These are phyloP conservation scores for Turdus rufiventris DNA, from an alignment of 2,113 vertebrate genomes.

Conservation along the genomic window DNA sequence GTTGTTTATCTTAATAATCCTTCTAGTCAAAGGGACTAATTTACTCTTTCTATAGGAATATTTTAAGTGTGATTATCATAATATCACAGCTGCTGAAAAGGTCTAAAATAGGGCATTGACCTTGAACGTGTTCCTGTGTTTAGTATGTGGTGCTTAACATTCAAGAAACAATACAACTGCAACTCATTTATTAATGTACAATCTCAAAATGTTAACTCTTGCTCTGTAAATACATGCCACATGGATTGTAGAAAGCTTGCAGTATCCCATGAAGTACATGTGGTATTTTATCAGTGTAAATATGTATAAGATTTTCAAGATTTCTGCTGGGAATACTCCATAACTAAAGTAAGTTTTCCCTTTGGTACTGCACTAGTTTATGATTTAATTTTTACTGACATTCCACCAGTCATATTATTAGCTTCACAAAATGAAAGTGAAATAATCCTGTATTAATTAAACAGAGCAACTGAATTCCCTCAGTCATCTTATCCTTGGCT, in stretches of 20 bases:
- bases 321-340: constrained; percentile 69
- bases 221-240: constrained; percentile 66
- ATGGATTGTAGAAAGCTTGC: constrained; percentile 56
- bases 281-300: constrained; percentile 64
- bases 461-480: constrained; percentile 74
- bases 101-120: constrained; percentile 78
- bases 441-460: constrained; percentile 83
- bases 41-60: constrained; percentile 81
- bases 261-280: constrained; percentile 43
- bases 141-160: constrained; percentile 74
- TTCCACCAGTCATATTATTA: constrained; percentile 77
- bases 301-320: constrained; percentile 69
- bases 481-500: constrained; percentile 69
- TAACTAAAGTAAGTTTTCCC: constrained; percentile 71
- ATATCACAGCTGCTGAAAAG: constrained; percentile 77
- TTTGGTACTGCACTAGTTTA: constrained; percentile 71
- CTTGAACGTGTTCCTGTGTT: constrained; percentile 74
- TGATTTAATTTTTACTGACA: constrained; percentile 82
- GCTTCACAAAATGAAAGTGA: constrained; percentile 78
- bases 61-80: constrained; percentile 81
- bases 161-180: constrained; percentile 75
- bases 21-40: constrained; percentile 78
- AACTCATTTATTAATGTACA: constrained; percentile 74
- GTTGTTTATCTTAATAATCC: constrained; percentile 78
- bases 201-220: constrained; percentile 73